Evolutionary conservation across 2,888 invertebrate genomes (phyloP).

Genomic region (Noctua fimbriata): DNA sequence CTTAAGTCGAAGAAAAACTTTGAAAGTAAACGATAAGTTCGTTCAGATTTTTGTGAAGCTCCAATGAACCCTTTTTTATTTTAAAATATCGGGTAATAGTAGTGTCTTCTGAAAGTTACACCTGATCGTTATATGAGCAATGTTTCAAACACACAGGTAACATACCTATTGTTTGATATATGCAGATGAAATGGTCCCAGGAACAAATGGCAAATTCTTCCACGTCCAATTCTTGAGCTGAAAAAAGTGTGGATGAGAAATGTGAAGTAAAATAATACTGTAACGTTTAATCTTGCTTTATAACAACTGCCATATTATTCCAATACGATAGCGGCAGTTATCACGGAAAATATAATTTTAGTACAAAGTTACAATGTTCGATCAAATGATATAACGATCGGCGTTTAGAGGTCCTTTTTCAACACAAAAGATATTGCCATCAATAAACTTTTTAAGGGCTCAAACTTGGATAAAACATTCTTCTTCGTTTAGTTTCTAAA

Average conservation of each 20-base stretch:
- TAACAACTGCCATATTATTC: background rate
- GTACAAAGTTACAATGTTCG: background rate
- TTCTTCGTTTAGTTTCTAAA: slow-evolving; percentile 1
- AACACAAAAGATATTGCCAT: slow-evolving; percentile 7
- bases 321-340: no score
- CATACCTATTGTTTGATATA: slow-evolving; percentile 74
- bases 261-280: background rate
- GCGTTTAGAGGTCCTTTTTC: background rate
- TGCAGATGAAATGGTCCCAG: slow-evolving; percentile 80
- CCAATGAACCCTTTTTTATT: background rate
- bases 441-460: slow-evolving; percentile 37
- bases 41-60: background rate
- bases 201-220: slow-evolving; percentile 73
- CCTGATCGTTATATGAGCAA: background rate
- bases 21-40: background rate
- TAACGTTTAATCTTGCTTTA: background rate
- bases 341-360: background rate
- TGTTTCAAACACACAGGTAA: no score
- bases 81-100: background rate
- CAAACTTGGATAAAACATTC: slow-evolving; percentile 3
- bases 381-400: background rate
- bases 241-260: slow-evolving; percentile 34
- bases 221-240: slow-evolving; percentile 73
- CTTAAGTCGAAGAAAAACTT: background rate
- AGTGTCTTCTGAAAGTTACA: background rate